Base-by-base conservation (phyloP, 2,797 vertebrate species). In the Microctenopoma steveboyesi region DNA sequence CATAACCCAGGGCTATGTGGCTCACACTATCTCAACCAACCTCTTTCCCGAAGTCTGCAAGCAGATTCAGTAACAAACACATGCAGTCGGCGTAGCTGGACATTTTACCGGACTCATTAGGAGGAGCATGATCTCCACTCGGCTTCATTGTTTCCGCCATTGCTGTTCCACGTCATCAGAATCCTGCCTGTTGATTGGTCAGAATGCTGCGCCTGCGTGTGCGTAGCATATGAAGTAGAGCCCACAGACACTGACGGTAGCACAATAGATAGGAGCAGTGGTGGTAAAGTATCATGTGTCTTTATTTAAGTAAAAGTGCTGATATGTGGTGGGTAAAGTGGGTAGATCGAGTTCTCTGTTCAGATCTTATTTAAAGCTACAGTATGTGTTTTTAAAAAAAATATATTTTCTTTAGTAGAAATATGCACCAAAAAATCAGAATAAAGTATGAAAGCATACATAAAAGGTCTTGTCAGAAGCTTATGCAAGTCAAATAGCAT, bases 21-120 rank as follows among this genome's bases (percentile, higher is more conserved):
- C 30, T 62, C 37, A 58, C 72, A 69, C 64, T 13, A 13, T n/a
- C 30, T 54, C n/a, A 45, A 93, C 92, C 61, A 88, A 95, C 94
- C 94, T 94, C 88, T 74, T 82, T 77, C 13, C 89, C 85, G 65
- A 95, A 91, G 42, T 91, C 86, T 74, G 84, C 51, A 0, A 95
- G 42, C 25, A 88, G 83, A 57, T 53, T 86, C 64, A 94, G 58
- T 4, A 94, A 66, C 42, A 33, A 72, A 52, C 69, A 70, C 58
- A 93, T 4, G 64, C 89, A 93, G 30, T 91, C 84, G 28, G 58
- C 79, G 69, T 65, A 85, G 63, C 65, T 81, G 53, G 81, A 81
- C 76, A 84, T 69, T 33, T 73, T 66, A 9, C 58, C 2, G 59
- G 60, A 49, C 6, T 78, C 79, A 12, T 52, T 69, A 43, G 61